Evolutionary conservation across 2,113 vertebrate species (phyloP).

Genomic region (Cricetomys ansorgei): DNA sequence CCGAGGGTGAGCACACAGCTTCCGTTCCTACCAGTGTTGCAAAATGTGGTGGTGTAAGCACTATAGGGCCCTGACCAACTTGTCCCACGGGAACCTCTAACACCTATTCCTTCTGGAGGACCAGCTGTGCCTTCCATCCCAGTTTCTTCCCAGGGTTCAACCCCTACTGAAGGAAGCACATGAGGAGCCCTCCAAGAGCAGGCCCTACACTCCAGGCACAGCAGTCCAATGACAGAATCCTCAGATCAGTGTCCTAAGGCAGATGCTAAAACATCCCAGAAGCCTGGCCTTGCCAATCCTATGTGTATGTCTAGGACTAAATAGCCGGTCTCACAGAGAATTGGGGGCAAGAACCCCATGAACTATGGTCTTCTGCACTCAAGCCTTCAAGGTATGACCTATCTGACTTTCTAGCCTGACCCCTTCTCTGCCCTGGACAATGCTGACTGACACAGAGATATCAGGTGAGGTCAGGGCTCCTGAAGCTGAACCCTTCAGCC

Average conservation of each 20-base stretch:
- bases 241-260: not conserved
- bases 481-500: not conserved
- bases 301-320: not conserved
- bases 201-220: not conserved
- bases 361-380: not conserved
- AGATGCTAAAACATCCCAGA: not conserved
- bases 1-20: constrained; percentile 93
- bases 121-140: not conserved
- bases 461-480: not conserved
- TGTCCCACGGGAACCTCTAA: not conserved
- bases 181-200: not conserved
- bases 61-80: not conserved
- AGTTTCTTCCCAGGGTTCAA: not conserved
- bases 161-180: not conserved
- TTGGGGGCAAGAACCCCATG: not conserved
- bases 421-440: not conserved
- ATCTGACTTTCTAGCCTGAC: not conserved
- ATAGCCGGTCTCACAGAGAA: not conserved
- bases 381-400: constrained; percentile 13
- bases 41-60: constrained; percentile 3
- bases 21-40: constrained; percentile 90
- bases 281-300: not conserved
- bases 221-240: not conserved
- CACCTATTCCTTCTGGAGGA: not conserved
- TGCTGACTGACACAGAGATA: not conserved